Percentiles rank a stretch among this genome's conserved stretches.
Conservation (phyloP, 2,888 invertebrate species). For the Taphrorychus bicolor region DNA sequence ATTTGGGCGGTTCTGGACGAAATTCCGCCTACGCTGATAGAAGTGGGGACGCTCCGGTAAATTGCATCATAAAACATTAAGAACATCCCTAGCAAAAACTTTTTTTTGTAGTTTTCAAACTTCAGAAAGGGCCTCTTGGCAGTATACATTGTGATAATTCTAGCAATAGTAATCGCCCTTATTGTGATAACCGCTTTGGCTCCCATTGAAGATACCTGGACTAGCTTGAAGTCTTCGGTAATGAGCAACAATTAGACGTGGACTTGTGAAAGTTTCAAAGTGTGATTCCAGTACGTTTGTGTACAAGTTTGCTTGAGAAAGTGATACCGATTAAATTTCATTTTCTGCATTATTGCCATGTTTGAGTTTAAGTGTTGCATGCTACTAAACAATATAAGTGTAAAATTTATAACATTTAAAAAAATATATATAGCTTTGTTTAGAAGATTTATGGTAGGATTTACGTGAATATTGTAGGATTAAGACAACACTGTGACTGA, state of each 20-base stretch:
- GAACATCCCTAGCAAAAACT: background rate
- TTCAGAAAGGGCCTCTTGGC: slow-evolving; percentile 79
- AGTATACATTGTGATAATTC: slow-evolving; percentile 77
- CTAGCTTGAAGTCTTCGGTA: slow-evolving; percentile 42
- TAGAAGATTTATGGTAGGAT: background rate
- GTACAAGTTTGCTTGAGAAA: background rate
- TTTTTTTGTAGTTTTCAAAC: slow-evolving; percentile 72
- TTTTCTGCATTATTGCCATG: background rate
- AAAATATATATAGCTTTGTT: background rate
- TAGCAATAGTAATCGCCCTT: slow-evolving; percentile 73
- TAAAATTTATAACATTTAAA: background rate
- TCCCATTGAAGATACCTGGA: slow-evolving; percentile 73
- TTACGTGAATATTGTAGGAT: background rate
- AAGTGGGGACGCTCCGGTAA: slow-evolving; percentile 80
- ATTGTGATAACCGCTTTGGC: slow-evolving; percentile 78
- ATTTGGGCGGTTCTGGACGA: slow-evolving; percentile 71
- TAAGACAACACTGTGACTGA: background rate
- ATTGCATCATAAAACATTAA: no score
- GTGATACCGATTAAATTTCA: background rate
- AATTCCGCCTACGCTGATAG: slow-evolving; percentile 71
- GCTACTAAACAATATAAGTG: background rate
- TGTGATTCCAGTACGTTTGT: background rate
- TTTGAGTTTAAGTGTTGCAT: background rate
- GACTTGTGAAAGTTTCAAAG: background rate
- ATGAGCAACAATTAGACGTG: slow-evolving; percentile 16